Evolutionary conservation across 2,888 invertebrate genomes (phyloP).

Genomic region (Teleiodes luculella): DNA sequence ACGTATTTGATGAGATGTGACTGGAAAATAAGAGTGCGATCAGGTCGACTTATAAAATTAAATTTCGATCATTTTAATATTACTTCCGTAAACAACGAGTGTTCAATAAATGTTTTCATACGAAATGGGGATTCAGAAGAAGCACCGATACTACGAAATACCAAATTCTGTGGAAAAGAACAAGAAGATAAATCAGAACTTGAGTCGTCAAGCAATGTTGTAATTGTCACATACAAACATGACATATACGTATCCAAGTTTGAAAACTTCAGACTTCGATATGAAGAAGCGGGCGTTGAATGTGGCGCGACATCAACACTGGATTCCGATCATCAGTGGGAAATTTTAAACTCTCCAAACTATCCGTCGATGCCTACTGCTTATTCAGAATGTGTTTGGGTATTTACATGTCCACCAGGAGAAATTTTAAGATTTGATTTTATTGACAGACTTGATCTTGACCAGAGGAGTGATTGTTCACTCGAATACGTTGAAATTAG

Average conservation of each 20-base stretch:
- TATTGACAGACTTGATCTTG: constrained; percentile 84
- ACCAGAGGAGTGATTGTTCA: constrained; percentile 42
- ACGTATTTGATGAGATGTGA: constrained; percentile 72
- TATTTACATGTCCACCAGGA: constrained; percentile 84
- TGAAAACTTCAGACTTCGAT: constrained; percentile 68
- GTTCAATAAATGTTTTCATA: constrained; percentile 70
- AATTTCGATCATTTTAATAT: constrained; percentile 81
- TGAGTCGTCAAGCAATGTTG: constrained; percentile 81
- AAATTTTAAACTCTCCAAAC: constrained; percentile 83
- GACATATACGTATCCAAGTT: constrained; percentile 21
- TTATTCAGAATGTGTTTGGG: constrained; percentile 91
- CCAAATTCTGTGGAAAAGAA: constrained; percentile 83
- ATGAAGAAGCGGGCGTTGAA: constrained; percentile 80
- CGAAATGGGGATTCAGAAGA: constrained; percentile 85
- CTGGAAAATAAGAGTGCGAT: constrained; percentile 86
- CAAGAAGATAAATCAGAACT: constrained; percentile 57
- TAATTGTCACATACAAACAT: constrained; percentile 44
- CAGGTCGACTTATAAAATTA: constrained; percentile 85
- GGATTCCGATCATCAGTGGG: constrained; percentile 59
- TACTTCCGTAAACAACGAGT: constrained; percentile 53
- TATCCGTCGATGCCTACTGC: constrained; percentile 89
- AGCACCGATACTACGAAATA: constrained; percentile 85
- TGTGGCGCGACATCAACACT: constrained; percentile 85
- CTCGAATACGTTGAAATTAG: constrained; percentile 87
- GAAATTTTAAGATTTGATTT: constrained; percentile 88